Evolutionary conservation across 1,140 invertebrate species (phyloP).

Genomic region (Gryllus bimaculatus): DNA sequence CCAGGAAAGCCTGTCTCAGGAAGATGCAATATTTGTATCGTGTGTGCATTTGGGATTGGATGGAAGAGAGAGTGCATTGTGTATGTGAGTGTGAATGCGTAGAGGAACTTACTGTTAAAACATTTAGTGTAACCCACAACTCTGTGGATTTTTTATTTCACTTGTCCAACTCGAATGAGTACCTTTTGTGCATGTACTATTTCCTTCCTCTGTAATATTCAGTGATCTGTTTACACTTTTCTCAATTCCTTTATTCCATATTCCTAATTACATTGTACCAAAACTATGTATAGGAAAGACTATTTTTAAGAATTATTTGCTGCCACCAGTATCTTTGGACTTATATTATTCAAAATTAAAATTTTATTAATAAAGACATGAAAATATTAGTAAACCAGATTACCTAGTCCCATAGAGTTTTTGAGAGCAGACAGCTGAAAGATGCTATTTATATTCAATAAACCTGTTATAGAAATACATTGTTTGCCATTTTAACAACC

Average conservation of each 20-base stretch:
- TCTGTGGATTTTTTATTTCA: background rate
- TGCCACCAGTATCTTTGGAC: slow-evolving; percentile 6
- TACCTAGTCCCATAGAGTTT: slow-evolving; percentile 21
- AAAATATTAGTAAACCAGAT: slow-evolving; percentile 19
- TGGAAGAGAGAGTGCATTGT: background rate
- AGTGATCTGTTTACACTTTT: slow-evolving; percentile 2
- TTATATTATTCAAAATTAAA: slow-evolving; percentile 13
- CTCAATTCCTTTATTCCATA: slow-evolving; percentile 7
- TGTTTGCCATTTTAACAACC: background rate
- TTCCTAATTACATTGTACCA: slow-evolving; percentile 13
- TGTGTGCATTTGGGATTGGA: background rate
- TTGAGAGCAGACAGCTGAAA: slow-evolving; percentile 20
- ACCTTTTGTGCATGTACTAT: background rate
- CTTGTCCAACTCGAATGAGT: background rate
- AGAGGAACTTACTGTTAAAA: background rate
- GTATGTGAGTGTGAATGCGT: background rate
- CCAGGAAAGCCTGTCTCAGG: background rate
- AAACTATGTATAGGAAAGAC: background rate
- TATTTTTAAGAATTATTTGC: slow-evolving; percentile 9
- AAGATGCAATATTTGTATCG: background rate
- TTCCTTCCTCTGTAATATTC: slow-evolving; percentile 8
- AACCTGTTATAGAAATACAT: slow-evolving; percentile 13
- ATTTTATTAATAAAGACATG: slow-evolving; percentile 19
- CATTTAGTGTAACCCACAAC: background rate
- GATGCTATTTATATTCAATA: slow-evolving; percentile 23